A percentile compares a stretch with the other conserved stretches of the same genome.
Evolutionary conservation across 2,888 invertebrate species (phyloP).

Genomic region (Deilephila elpenor): DNA sequence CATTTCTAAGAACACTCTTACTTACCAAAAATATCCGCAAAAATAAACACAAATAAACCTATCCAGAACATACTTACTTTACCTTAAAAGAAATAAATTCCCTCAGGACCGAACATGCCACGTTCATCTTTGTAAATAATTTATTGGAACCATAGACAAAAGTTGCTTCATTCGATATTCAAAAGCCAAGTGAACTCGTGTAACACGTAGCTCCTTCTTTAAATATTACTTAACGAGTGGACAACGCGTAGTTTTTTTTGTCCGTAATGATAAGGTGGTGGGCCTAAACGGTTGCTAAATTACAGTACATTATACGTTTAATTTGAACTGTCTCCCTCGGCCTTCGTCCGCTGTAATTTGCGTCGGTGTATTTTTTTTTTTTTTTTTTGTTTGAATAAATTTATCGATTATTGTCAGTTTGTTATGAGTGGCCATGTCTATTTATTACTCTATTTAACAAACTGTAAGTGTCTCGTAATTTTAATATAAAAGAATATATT

Average conservation of each 20-base stretch:
- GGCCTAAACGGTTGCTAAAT: conserved; percentile 64
- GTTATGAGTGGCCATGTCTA: not conserved
- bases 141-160: conserved; percentile 5
- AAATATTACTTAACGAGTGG: conserved; percentile 55
- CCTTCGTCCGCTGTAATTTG: conserved; percentile 28
- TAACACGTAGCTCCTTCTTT: conserved; percentile 45
- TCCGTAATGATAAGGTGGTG: conserved; percentile 64
- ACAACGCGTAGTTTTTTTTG: conserved; percentile 47
- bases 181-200: conserved; percentile 31
- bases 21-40: not conserved
- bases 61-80: not conserved
- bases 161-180: conserved; percentile 24
- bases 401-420: not conserved
- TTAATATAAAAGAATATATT: too few relatives aligned
- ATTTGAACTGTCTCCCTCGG: conserved; percentile 33
- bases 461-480: too few relatives aligned
- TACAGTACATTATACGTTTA: conserved; percentile 48
- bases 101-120: not conserved
- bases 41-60: not conserved
- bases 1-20: too few relatives aligned
- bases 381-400: conserved; percentile 14
- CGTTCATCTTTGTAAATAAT: not conserved
- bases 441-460: not conserved
- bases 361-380: conserved; percentile 9
- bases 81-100: not conserved